A percentile compares a stretch with the other conserved stretches of the same genome.
Evolutionary conservation across 2,113 vertebrate species (phyloP).

Genomic region (Labeo rohita): DNA sequence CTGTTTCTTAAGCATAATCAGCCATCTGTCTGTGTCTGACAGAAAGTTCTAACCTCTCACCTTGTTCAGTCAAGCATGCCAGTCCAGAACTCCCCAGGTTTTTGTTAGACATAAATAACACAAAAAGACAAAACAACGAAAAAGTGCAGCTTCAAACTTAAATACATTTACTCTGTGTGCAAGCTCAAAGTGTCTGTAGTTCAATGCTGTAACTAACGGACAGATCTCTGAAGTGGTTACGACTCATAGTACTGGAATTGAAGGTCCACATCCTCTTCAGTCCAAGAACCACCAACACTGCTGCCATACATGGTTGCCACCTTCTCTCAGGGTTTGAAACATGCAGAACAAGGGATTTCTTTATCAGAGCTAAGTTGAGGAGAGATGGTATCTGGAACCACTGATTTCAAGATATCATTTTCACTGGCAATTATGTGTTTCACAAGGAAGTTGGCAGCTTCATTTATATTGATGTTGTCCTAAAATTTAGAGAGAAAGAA

Average conservation of each 20-base stretch:
- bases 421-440: slow-evolving; percentile 95
- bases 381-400: slow-evolving; percentile 85
- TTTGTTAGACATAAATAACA: slow-evolving; percentile 55
- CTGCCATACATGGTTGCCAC: neutral
- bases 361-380: slow-evolving; percentile 81
- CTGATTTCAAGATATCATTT: slow-evolving; percentile 83
- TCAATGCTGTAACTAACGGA: neutral
- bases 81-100: neutral
- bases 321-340: slow-evolving; percentile 75
- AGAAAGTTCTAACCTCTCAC: neutral
- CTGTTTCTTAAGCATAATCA: neutral
- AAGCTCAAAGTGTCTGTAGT: slow-evolving; percentile 15
- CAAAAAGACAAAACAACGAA: slow-evolving; percentile 43
- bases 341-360: slow-evolving; percentile 83
- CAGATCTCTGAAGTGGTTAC: neutral
- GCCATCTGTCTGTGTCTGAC: neutral
- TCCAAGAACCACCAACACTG: neutral
- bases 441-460: slow-evolving; percentile 93
- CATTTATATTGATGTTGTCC: slow-evolving; percentile 94
- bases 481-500: slow-evolving; percentile 60
- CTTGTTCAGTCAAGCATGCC: neutral
- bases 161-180: slow-evolving; percentile 25
- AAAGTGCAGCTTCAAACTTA: slow-evolving; percentile 41
- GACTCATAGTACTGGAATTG: slow-evolving; percentile 4
- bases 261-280: neutral